These are phyloP conservation scores for Orthosia incerta DNA, from an alignment of 2,888 invertebrate genomes.

Conservation along the genomic window DNA sequence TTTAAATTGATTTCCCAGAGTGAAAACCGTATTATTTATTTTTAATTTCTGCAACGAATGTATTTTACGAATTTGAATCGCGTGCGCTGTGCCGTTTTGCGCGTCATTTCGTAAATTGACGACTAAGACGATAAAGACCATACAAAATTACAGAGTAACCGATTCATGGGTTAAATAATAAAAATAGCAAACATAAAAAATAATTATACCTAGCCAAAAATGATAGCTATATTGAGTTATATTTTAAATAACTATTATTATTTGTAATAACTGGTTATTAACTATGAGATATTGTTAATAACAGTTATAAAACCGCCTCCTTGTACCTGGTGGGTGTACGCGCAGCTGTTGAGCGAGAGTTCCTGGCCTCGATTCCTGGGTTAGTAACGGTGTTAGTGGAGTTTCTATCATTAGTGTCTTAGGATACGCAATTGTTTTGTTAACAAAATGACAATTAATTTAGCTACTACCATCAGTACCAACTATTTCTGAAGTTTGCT, in stretches of 20 bases:
- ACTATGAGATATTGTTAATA: conserved; percentile 18
- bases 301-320: conserved; percentile 36
- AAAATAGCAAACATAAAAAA: neutral
- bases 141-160: conserved; percentile 20
- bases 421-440: neutral
- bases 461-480: neutral
- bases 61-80: conserved; percentile 2
- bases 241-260: conserved; percentile 18
- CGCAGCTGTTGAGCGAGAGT: conserved; percentile 14
- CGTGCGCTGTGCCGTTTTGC: conserved; percentile 25
- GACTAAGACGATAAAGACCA: conserved; percentile 12
- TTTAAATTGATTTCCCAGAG: neutral
- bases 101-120: conserved; percentile 12
- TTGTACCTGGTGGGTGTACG: conserved; percentile 26
- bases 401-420: neutral
- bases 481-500: no score
- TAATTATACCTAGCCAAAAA: neutral
- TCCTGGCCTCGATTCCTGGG: conserved; percentile 2
- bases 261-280: conserved; percentile 23
- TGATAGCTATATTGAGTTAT: neutral
- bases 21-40: conserved; percentile 5
- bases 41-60: neutral
- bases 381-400: neutral
- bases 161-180: neutral
- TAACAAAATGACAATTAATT: neutral